phyloP scores from a whole-genome alignment of 1,140 invertebrate genomes.

The Phthorimaea operculella region DNA sequence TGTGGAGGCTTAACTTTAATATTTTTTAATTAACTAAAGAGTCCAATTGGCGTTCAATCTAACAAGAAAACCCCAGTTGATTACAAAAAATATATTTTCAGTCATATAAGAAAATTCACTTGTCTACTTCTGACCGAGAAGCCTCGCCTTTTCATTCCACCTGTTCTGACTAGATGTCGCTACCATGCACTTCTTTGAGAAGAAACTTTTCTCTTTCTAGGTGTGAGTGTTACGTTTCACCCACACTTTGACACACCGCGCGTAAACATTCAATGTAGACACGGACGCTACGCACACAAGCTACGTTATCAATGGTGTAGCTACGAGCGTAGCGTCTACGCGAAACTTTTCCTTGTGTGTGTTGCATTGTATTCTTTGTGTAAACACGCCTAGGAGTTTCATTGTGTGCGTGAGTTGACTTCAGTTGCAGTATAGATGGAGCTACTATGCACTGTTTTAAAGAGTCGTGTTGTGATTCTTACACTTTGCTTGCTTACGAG shows the following conservation, averaged over 20 bases:
- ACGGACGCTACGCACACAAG: conserved; percentile 2
- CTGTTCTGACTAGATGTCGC: conserved; percentile 44
- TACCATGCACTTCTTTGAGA: conserved; percentile 18
- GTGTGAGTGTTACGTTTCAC: conserved; percentile 6
- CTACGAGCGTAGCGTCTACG: background rate
- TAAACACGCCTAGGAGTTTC: background rate
- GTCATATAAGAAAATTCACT: conserved; percentile 19
- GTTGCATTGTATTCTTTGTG: background rate
- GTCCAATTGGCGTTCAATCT: too few relatives aligned
- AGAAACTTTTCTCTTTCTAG: conserved; percentile 6
- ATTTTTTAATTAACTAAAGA: too few relatives aligned
- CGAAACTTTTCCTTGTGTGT: background rate
- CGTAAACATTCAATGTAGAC: conserved; percentile 2
- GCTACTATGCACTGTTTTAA: background rate
- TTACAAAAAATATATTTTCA: too few relatives aligned
- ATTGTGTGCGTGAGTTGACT: background rate
- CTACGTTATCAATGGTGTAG: background rate
- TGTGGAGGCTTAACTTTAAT: too few relatives aligned
- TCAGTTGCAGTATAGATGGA: background rate
- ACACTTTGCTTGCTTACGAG: too few relatives aligned
- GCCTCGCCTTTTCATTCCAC: conserved; percentile 25
- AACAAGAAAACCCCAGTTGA: too few relatives aligned
- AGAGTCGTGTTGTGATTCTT: too few relatives aligned
- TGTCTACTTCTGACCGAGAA: conserved; percentile 23
- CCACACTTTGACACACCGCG: conserved; percentile 3